Evolutionary conservation across 2,113 vertebrate genomes (phyloP).

Genomic region (Columba janthina): DNA sequence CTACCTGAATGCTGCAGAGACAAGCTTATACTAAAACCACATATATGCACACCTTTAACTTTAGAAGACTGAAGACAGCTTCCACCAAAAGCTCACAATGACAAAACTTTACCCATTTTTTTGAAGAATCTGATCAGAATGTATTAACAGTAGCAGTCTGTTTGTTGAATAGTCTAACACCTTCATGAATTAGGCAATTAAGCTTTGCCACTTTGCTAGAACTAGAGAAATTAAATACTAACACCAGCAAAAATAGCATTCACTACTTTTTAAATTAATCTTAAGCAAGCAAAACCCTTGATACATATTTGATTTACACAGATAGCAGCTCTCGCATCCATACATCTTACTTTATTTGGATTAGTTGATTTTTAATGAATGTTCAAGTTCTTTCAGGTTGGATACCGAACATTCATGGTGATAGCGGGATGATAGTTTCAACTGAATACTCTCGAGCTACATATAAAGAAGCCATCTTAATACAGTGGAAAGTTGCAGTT

Average conservation of each 20-base stretch:
- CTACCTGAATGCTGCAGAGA: neutral
- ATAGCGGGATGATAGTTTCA: neutral
- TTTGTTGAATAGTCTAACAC: neutral
- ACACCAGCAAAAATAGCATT: neutral
- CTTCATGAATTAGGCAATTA: neutral
- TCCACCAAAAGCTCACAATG: neutral
- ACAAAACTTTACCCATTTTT: neutral
- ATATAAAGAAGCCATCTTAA: neutral
- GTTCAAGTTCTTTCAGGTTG: neutral
- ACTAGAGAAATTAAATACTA: neutral
- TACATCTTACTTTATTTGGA: neutral
- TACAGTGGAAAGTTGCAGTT: neutral
- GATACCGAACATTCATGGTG: neutral
- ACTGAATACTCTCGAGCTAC: neutral
- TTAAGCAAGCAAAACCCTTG: neutral
- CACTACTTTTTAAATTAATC: neutral
- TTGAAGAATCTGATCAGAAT: neutral
- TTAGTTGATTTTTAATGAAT: neutral
- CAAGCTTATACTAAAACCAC: neutral
- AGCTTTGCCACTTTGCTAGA: neutral
- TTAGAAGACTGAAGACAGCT: neutral
- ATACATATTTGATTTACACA: neutral
- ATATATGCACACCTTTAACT: neutral
- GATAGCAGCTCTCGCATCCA: neutral
- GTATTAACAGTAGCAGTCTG: neutral